Conservation (phyloP, 2,888 invertebrate genomes). For the Brachycybe producta region DNA sequence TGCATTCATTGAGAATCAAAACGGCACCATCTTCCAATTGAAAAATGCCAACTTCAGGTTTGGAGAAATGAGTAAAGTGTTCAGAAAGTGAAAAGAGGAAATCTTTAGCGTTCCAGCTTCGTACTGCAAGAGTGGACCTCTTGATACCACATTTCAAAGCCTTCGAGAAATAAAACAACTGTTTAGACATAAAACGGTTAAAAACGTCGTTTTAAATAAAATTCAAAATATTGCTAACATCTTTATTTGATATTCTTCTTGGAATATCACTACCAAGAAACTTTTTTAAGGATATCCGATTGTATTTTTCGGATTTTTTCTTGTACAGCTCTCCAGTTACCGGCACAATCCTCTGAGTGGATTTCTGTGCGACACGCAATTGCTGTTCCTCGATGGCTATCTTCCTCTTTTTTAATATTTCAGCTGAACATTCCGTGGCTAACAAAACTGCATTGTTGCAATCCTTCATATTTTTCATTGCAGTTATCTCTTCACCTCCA, state of each 20-base stretch:
- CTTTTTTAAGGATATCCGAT: background rate
- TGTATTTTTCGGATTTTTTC: background rate
- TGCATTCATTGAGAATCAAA: conserved; percentile 6
- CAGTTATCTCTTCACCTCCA: too few species aligned
- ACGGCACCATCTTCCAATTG: background rate
- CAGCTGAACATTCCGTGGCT: too few species aligned
- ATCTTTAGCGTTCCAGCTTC: conserved; percentile 8
- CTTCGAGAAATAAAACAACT: background rate
- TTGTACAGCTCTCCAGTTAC: conserved; percentile 7
- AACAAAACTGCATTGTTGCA: too few species aligned
- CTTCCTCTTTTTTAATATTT: background rate
- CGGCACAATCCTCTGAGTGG: background rate
- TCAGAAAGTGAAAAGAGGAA: conserved; percentile 6
- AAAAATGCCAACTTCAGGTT: background rate
- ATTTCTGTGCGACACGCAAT: background rate
- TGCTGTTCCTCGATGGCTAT: background rate
- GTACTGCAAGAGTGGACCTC: background rate
- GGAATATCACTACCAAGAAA: background rate
- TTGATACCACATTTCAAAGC: conserved; percentile 9
- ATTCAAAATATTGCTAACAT: too few species aligned
- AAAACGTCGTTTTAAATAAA: background rate
- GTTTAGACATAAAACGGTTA: background rate
- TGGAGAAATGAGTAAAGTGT: background rate
- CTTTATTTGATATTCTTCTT: background rate
- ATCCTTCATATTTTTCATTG: too few species aligned